phyloP scores from a whole-genome alignment of 2,888 invertebrate genomes.

The Acanthosoma haemorrhoidale region DNA sequence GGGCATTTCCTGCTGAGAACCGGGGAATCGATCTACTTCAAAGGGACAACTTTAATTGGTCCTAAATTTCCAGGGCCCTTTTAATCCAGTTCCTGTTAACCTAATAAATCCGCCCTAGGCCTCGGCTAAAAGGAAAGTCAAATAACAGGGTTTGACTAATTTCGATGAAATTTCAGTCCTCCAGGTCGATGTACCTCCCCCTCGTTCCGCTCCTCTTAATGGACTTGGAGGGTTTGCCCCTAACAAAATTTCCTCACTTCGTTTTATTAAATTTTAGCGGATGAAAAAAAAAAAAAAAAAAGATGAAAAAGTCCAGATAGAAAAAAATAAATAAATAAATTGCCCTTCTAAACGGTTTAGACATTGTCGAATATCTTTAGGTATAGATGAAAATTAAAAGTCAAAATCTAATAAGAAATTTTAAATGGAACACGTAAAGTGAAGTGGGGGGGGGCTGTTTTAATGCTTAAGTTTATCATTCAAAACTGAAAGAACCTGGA shows the following conservation, averaged over 20 bases:
- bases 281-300: not conserved
- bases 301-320: not conserved
- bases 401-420: not conserved
- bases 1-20: not conserved
- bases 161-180: slow-evolving; percentile 8
- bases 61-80: slow-evolving; percentile 28
- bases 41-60: slow-evolving; percentile 22
- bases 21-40: slow-evolving; percentile 22
- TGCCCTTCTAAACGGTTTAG: not conserved
- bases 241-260: slow-evolving; percentile 26
- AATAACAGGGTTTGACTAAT: slow-evolving; percentile 31
- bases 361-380: not conserved
- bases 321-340: not conserved
- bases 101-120: slow-evolving; percentile 27
- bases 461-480: too few relatives aligned
- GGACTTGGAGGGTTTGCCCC: slow-evolving; percentile 1
- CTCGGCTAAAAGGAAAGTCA: slow-evolving; percentile 24
- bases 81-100: slow-evolving; percentile 27
- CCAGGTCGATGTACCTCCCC: slow-evolving; percentile 1
- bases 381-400: not conserved
- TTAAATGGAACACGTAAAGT: not conserved
- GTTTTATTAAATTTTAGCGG: slow-evolving; percentile 21
- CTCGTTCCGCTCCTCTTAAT: not conserved
- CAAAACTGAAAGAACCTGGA: too few relatives aligned
- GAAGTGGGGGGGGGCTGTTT: too few relatives aligned